Evolutionary conservation across 2,888 invertebrate species (phyloP).

Genomic region (Phortica okadai): DNA sequence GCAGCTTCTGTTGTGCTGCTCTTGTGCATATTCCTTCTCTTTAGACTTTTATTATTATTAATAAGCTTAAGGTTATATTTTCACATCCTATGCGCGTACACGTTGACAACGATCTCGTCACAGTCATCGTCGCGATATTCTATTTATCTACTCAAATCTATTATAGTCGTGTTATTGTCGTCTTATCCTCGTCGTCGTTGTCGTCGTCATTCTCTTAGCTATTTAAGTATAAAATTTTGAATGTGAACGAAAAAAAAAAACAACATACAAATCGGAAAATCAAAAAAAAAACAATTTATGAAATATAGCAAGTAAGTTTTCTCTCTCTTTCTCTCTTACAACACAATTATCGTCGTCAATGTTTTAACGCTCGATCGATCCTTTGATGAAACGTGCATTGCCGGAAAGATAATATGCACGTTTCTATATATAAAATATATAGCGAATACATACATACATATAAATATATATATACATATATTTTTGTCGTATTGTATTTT

Average conservation of each 20-base stretch:
- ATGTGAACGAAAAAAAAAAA: neutral
- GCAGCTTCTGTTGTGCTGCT: neutral
- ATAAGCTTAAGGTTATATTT: conserved; percentile 52
- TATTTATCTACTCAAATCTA: conserved; percentile 42
- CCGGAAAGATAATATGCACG: neutral
- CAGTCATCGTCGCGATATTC: conserved; percentile 49
- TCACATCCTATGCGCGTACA: conserved; percentile 15
- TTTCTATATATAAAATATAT: conserved; percentile 20
- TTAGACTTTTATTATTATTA: conserved; percentile 63
- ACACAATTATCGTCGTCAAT: neutral
- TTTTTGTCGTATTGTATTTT: conserved; percentile 45
- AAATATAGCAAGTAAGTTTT: conserved; percentile 2
- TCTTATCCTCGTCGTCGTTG: conserved; percentile 6
- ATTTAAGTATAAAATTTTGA: neutral
- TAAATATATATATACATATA: conserved; percentile 37
- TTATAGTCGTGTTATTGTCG: conserved; percentile 18
- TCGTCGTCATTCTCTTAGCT: conserved; percentile 9
- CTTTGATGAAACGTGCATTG: neutral
- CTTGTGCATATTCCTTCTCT: conserved; percentile 38
- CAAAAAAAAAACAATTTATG: conserved; percentile 5
- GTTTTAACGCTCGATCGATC: neutral
- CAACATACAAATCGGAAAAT: conserved; percentile 20
- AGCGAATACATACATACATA: conserved; percentile 40
- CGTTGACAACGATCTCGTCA: neutral
- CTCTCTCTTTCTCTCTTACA: neutral